Evolutionary conservation across 2,888 invertebrate genomes (phyloP).

Genomic region (Camponotus fellah): DNA sequence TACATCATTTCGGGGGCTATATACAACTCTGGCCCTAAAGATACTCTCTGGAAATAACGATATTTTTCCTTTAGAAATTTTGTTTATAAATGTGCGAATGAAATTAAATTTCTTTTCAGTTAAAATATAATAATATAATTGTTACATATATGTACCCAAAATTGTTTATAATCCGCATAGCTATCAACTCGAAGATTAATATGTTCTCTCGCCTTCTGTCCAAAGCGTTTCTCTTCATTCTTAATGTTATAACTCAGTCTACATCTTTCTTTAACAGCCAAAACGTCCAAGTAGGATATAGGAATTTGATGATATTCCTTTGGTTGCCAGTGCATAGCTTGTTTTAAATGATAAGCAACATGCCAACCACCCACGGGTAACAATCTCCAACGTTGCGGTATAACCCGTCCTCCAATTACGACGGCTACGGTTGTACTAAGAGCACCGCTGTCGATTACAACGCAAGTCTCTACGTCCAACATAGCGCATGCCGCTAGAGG

Average conservation of each 20-base stretch:
- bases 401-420: slow-evolving; percentile 84
- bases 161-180: slow-evolving; percentile 82
- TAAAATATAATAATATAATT: not conserved
- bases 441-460: slow-evolving; percentile 86
- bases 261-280: slow-evolving; percentile 85
- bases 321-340: slow-evolving; percentile 84
- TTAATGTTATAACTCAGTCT: slow-evolving; percentile 84
- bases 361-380: slow-evolving; percentile 86
- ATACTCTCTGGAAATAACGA: slow-evolving; percentile 80
- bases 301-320: slow-evolving; percentile 85
- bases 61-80: not conserved
- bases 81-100: not conserved
- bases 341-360: slow-evolving; percentile 84
- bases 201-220: slow-evolving; percentile 77
- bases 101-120: not conserved
- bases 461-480: slow-evolving; percentile 84
- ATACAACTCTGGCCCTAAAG: slow-evolving; percentile 84
- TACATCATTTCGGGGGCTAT: slow-evolving; percentile 86
- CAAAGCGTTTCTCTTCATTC: slow-evolving; percentile 80
- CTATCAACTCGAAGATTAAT: slow-evolving; percentile 83
- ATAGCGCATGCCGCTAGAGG: slow-evolving; percentile 85
- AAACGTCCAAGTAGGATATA: slow-evolving; percentile 84
- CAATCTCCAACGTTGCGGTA: slow-evolving; percentile 83
- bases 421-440: slow-evolving; percentile 85
- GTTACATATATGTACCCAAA: slow-evolving; percentile 78